Conservation (phyloP, 2,113 vertebrate species). For the Rynchops niger region DNA sequence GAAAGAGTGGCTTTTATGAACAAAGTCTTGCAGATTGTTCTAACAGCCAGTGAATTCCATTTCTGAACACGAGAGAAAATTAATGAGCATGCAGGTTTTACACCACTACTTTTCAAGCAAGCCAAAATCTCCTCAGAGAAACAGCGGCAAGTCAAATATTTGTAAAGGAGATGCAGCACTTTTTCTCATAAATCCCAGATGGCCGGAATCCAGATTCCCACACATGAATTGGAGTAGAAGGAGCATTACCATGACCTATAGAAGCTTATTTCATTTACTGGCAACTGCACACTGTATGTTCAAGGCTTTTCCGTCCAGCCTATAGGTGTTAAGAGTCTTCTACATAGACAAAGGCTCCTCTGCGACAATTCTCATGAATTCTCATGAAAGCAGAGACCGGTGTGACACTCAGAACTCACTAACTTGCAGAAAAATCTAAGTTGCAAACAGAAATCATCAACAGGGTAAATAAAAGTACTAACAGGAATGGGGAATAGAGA, state of each 20-base stretch:
- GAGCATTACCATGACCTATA: neutral
- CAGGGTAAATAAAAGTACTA: neutral
- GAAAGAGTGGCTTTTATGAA: neutral
- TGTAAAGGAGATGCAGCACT: neutral
- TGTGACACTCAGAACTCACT: fast-evolving
- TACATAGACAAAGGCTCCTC: fast-evolving
- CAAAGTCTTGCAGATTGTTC: neutral
- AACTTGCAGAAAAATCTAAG: neutral
- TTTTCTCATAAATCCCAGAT: neutral
- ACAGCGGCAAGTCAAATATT: neutral
- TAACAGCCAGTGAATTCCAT: neutral
- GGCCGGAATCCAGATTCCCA: neutral
- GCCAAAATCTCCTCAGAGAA: neutral
- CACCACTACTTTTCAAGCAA: neutral
- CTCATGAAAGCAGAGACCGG: neutral
- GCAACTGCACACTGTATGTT: neutral
- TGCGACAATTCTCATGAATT: neutral
- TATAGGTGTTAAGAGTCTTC: neutral
- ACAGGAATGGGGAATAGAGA: neutral
- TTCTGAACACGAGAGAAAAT: neutral
- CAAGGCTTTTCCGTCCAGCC: neutral
- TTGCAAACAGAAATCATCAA: neutral
- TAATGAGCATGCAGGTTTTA: neutral
- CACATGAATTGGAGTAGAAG: neutral
- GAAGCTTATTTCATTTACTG: neutral